These are phyloP conservation scores for Dipodomys spectabilis DNA, from an alignment of 2,113 vertebrate genomes.

Conservation along the genomic window DNA sequence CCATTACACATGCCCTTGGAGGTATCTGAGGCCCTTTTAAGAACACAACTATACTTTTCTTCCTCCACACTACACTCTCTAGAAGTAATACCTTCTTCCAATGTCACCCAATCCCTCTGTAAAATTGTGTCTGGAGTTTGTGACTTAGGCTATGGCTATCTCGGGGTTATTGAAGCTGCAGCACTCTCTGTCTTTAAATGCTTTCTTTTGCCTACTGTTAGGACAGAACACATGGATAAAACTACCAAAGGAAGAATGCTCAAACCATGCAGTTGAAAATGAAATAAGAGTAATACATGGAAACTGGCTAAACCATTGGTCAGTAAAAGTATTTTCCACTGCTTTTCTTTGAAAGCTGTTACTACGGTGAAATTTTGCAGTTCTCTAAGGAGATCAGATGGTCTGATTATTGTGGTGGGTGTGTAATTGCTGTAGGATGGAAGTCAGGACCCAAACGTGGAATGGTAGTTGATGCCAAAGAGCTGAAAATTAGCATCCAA, in stretches of 20 bases:
- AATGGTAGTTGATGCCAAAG: background rate
- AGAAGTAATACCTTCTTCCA: background rate
- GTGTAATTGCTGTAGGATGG: background rate
- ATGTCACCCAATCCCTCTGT: background rate
- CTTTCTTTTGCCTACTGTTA: background rate
- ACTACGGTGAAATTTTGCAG: background rate
- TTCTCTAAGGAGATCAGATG: constrained; percentile 27
- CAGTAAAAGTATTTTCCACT: constrained; percentile 18
- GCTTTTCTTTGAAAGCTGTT: constrained; percentile 7
- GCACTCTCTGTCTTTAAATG: background rate
- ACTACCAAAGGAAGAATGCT: background rate
- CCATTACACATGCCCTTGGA: background rate
- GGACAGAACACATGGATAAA: background rate
- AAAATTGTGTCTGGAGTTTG: background rate
- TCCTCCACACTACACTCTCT: background rate
- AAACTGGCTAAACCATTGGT: background rate
- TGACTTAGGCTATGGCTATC: background rate
- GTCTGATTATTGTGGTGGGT: background rate
- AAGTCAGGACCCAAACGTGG: background rate
- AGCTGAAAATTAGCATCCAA: constrained; percentile 38
- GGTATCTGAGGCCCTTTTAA: background rate
- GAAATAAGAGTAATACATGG: background rate
- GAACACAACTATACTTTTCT: background rate
- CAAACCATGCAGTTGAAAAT: background rate
- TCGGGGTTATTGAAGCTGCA: background rate